Evolutionary conservation across 2,797 vertebrate genomes (phyloP), one percentile per base, ranked within the genome.

Genomic region (Todus mexicanus): DNA sequence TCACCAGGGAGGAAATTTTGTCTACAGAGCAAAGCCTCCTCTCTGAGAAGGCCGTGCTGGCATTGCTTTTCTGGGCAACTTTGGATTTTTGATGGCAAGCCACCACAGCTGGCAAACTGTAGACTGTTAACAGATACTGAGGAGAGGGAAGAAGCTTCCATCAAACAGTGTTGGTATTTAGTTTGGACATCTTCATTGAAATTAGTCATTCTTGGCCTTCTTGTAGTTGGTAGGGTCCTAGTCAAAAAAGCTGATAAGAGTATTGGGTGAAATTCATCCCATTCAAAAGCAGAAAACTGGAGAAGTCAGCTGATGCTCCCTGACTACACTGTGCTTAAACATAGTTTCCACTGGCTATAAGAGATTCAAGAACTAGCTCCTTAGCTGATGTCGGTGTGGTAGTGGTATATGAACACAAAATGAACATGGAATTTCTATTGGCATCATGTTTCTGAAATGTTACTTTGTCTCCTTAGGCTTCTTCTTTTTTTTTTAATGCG

Each of bases 1-100:
- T 88, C 89, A 84, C 65, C 70, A 86, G 64, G 57, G 78, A 75
- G 75, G 63, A 56, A 92, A 80, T 33, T 35, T 87, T 82, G 84
- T 50, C 81, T 73, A 27, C 35, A 45, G 79, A 88, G 64, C 26
- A 57, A 89, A 93, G 61, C 6, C 21, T 89, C 35, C 21, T 65
- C 75, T 69, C 74, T 16, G 43, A 78, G 51, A 61, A 47, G 50
- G 48, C 33, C 72, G 12, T 0, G 1, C 2, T 85, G 53, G 7
- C 10, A 4, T 27, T 63, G 26, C n/a, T 84, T 73, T 19, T 31
- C 66, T 51, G 31, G 42, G 47, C 17, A 35, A 2, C 40, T 73
- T 27, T 10, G 48, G 33, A 19, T 16, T 48, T 70, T 37, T 10
- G 53, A 11, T 33, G 50, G 27, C 31, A 54, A 75, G 38, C 8